Evolutionary conservation across 2,113 vertebrate genomes (phyloP).

Genomic region (Ailuropoda melanoleuca): DNA sequence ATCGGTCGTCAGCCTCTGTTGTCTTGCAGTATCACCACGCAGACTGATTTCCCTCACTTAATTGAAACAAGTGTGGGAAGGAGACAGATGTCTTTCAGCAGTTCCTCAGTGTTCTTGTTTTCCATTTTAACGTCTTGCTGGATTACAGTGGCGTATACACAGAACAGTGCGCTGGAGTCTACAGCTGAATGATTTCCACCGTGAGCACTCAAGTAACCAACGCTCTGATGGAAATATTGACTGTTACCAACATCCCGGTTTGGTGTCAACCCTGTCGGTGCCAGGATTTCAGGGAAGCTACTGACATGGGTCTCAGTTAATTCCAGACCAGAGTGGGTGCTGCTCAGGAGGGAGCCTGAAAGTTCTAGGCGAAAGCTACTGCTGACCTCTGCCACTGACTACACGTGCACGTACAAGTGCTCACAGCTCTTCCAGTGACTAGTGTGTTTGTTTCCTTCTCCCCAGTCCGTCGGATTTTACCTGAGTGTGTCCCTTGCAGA

Average conservation of each 20-base stretch:
- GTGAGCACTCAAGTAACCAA: not conserved
- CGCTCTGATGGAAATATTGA: not conserved
- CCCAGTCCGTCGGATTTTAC: not conserved
- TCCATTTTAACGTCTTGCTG: not conserved
- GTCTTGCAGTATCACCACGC: not conserved
- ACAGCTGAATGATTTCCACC: not conserved
- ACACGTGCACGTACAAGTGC: fast-evolving
- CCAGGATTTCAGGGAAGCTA: not conserved
- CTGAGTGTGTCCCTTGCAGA: not conserved
- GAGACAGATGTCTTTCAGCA: not conserved
- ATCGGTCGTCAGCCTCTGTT: slow-evolving; percentile 12
- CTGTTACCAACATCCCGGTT: not conserved
- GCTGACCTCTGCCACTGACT: fast-evolving
- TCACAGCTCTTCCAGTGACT: not conserved
- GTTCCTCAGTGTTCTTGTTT: not conserved
- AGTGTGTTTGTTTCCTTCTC: not conserved
- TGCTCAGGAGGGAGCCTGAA: not conserved
- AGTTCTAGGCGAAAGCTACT: too few relatives aligned
- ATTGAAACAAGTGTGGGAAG: slow-evolving; percentile 35
- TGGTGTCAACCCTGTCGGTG: not conserved
- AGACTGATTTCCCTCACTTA: not conserved
- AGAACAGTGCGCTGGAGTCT: not conserved
- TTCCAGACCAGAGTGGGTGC: not conserved
- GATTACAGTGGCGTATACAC: not conserved
- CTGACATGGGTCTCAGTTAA: not conserved